Evolutionary conservation across 2,113 vertebrate genomes (phyloP).

Genomic region (Anoura caudifer): DNA sequence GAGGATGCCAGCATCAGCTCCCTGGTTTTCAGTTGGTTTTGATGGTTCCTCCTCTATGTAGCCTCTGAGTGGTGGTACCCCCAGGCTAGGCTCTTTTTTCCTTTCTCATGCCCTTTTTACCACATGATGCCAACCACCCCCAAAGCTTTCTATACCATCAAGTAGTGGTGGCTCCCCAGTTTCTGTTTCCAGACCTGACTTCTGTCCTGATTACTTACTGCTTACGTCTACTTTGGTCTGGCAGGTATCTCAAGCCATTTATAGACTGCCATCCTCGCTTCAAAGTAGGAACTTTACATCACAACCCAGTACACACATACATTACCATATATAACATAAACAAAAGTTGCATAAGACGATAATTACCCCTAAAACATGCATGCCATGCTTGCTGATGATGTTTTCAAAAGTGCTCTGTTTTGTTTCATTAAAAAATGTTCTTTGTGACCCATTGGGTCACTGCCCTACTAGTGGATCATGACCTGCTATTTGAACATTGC

Average conservation of each 20-base stretch:
- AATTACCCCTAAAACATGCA: background rate
- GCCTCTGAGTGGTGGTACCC: background rate
- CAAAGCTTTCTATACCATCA: background rate
- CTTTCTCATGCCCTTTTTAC: background rate
- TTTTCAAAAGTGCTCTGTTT: background rate
- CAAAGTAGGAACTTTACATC: background rate
- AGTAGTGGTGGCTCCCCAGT: background rate
- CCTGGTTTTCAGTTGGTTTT: background rate
- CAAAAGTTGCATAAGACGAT: background rate
- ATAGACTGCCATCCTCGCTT: background rate
- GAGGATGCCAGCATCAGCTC: background rate
- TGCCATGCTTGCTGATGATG: background rate
- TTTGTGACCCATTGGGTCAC: background rate
- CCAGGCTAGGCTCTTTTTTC: background rate
- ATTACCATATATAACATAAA: background rate
- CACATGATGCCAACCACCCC: background rate
- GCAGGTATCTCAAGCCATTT: background rate
- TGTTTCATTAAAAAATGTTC: background rate
- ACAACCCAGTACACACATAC: background rate
- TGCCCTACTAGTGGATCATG: background rate
- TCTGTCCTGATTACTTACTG: background rate
- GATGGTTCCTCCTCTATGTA: background rate
- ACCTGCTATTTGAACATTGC: background rate
- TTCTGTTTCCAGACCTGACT: background rate
- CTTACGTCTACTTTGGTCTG: background rate